Conservation (phyloP, 2,797 vertebrate genomes). For the Ammospiza maritima region DNA sequence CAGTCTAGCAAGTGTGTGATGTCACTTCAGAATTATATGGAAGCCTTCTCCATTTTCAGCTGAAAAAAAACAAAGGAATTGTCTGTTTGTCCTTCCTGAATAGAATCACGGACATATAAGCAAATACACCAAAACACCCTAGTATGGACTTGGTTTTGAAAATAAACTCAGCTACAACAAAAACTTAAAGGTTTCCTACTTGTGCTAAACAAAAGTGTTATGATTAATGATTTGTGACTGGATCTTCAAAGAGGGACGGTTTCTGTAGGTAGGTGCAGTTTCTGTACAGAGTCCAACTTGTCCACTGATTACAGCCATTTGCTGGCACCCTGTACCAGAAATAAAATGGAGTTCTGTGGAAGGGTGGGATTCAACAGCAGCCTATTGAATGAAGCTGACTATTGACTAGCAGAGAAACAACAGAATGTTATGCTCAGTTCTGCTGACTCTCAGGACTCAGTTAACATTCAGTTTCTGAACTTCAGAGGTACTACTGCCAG, state of each 20-base stretch:
- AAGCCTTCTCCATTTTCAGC: slow-evolving; percentile 92
- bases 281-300: neutral
- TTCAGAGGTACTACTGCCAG: neutral
- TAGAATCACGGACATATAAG: accelerated
- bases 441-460: neutral
- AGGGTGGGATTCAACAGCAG: neutral
- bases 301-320: neutral
- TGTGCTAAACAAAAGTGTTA: neutral
- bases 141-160: neutral
- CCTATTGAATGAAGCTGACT: neutral
- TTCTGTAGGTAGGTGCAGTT: neutral
- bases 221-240: neutral
- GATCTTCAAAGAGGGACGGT: neutral
- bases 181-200: neutral
- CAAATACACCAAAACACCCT: neutral
- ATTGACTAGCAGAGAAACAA: neutral
- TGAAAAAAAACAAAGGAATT: slow-evolving; percentile 50
- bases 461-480: neutral
- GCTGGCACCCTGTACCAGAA: neutral
- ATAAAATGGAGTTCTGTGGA: neutral
- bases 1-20: slow-evolving; percentile 39
- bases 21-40: slow-evolving; percentile 84
- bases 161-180: neutral
- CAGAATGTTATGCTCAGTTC: neutral
- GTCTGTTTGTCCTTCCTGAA: neutral